Evolutionary conservation across 2,888 invertebrate genomes (phyloP), one percentile per base, ranked within the genome.

Genomic region (Temnothorax ravouxi): DNA sequence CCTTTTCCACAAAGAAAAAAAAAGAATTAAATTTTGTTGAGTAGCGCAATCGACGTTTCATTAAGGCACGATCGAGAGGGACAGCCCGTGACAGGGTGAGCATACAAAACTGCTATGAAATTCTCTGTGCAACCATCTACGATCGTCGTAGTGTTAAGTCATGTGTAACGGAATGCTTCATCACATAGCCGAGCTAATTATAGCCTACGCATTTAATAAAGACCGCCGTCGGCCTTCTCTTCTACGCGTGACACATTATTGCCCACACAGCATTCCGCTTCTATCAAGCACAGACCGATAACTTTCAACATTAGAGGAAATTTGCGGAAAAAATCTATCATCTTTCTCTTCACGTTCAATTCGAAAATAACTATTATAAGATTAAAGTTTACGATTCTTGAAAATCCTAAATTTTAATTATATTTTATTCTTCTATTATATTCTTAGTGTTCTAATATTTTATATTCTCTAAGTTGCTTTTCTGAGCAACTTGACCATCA

Each of bases 121-220:
- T 90, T 88, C 88, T 76, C 86, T 74, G 66, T 87, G 83, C 85
- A 82, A 85, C 86, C 72, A 81, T 86, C 41, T 76, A 61, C 74
- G 87, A 87, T 88, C 89, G 89, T 89, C 84, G 89, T 87, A 90
- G 90, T 89, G 91, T 91, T 91, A 92, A 91, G 91, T 93, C 94
- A 94, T 91, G 95, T 93, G 92, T 89, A 92, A 93, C 87, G 95
- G 94, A 94, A 95, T 94, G 92, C 92, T 91, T 94, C 92, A 94
- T 94, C 92, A 92, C 89, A 92, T 92, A 90, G 90, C 90, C 86
- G 85, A 91, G 93, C 91, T 92, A 92, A 91, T 94, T 94, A 13
- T 44, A 94, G 92, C 92, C 90, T 89, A 91, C 92, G 94, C 90
- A 93, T 94, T 94, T 93, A 94, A 94, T 94, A 88, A 88, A 80